Conservation (phyloP, 2,888 invertebrate species). For the Heliconius ismenius region DNA sequence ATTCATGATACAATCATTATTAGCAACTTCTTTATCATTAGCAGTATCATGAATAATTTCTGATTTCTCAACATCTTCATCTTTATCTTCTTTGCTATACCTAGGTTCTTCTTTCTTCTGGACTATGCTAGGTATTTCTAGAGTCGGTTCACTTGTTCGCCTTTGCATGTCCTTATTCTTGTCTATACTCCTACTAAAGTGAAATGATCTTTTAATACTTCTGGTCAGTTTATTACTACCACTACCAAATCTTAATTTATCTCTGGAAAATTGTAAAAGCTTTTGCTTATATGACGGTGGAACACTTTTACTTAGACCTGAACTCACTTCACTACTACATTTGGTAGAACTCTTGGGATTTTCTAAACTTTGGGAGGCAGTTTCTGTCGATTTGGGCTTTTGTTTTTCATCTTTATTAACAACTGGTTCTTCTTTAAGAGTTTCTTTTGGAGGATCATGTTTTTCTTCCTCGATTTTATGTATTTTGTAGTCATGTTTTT, state of each 20-base stretch:
- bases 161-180: constrained; percentile 72
- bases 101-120: constrained; percentile 59
- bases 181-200: constrained; percentile 75
- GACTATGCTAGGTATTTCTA: constrained; percentile 62
- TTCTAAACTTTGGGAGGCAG: constrained; percentile 74
- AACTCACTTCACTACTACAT: constrained; percentile 70
- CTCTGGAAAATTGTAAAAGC: constrained; percentile 75
- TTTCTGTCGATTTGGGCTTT: constrained; percentile 65
- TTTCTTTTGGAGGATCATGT: constrained; percentile 53
- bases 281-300: constrained; percentile 80
- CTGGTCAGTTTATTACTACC: constrained; percentile 74
- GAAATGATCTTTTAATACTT: constrained; percentile 77
- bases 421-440: constrained; percentile 40
- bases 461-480: constrained; percentile 76
- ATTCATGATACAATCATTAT: constrained; percentile 66
- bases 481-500: constrained; percentile 72
- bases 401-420: constrained; percentile 55
- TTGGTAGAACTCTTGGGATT: constrained; percentile 74
- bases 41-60: constrained; percentile 72
- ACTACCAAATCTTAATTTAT: constrained; percentile 75
- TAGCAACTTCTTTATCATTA: constrained; percentile 70
- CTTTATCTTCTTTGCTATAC: constrained; percentile 71
- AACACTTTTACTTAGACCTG: constrained; percentile 76
- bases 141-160: constrained; percentile 73
- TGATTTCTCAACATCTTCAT: constrained; percentile 71